Percentiles rank a stretch among this genome's conserved stretches.
Evolutionary conservation across 2,797 vertebrate species (phyloP).

Genomic region (Myiotriccus ornatus): DNA sequence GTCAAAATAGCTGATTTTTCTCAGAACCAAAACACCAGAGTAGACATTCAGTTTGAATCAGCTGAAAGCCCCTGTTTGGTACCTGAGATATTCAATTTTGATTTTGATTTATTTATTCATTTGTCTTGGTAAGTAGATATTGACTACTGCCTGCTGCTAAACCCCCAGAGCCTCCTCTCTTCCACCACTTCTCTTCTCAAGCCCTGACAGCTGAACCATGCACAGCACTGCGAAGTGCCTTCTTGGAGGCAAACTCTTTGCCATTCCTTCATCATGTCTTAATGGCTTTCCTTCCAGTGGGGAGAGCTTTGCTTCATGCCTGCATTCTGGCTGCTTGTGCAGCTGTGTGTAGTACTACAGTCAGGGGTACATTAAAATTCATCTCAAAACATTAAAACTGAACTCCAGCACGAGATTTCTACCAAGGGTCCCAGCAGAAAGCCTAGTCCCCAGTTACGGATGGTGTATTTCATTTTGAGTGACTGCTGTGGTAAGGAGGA

Average conservation of each 20-base stretch:
- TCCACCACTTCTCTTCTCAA: not conserved
- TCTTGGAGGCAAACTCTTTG: not conserved
- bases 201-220: rapidly evolving
- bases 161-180: not conserved
- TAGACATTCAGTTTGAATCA: not conserved
- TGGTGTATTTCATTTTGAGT: not conserved
- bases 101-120: slow-evolving; percentile 1
- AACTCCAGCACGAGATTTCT: not conserved
- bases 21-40: not conserved
- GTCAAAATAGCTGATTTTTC: not conserved
- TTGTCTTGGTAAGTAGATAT: not conserved
- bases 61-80: not conserved
- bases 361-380: not conserved
- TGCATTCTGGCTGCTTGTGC: not conserved
- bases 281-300: not conserved
- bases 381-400: not conserved
- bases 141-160: not conserved
- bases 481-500: not conserved
- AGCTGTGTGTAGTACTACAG: not conserved
- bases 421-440: not conserved
- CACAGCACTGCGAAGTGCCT: not conserved
- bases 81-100: not conserved
- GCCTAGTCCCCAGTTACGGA: not conserved
- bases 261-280: not conserved
- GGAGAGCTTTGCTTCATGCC: not conserved